Conservation (phyloP, 2,797 vertebrate species). For the Alcedo atthis region DNA sequence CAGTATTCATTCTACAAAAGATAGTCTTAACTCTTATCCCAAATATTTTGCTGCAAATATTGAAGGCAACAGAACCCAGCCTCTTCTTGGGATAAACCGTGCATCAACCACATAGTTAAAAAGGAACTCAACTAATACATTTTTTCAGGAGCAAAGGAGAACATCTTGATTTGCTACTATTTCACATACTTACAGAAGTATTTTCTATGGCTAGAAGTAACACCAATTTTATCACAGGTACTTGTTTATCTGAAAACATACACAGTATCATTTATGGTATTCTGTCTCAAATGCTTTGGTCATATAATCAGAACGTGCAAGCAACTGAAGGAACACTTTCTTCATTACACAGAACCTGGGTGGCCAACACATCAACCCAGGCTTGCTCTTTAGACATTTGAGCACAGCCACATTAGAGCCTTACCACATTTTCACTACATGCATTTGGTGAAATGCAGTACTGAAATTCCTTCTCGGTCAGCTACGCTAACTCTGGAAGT, state of each 20-base stretch:
- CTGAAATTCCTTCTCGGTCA: constrained; percentile 11
- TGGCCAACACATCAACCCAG: neutral
- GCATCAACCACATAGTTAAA: neutral
- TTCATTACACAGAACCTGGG: neutral
- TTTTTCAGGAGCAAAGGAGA: neutral
- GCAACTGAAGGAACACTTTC: neutral
- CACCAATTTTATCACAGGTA: neutral
- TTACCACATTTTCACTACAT: neutral
- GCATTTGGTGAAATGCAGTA: neutral
- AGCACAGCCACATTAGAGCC: neutral
- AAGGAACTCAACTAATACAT: neutral
- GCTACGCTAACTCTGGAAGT: neutral
- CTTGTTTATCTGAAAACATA: neutral
- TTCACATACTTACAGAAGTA: neutral
- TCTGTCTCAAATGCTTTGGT: neutral
- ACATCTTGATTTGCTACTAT: neutral
- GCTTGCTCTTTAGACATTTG: neutral
- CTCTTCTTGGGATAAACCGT: neutral
- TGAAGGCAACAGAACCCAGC: neutral
- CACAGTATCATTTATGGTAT: neutral
- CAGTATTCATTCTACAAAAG: neutral
- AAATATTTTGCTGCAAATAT: neutral
- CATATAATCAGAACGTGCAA: neutral
- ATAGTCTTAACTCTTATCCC: neutral
- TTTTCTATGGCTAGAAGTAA: neutral